These are phyloP conservation scores for Mirza zaza DNA, from an alignment of 2,113 vertebrate genomes.

Conservation along the genomic window DNA sequence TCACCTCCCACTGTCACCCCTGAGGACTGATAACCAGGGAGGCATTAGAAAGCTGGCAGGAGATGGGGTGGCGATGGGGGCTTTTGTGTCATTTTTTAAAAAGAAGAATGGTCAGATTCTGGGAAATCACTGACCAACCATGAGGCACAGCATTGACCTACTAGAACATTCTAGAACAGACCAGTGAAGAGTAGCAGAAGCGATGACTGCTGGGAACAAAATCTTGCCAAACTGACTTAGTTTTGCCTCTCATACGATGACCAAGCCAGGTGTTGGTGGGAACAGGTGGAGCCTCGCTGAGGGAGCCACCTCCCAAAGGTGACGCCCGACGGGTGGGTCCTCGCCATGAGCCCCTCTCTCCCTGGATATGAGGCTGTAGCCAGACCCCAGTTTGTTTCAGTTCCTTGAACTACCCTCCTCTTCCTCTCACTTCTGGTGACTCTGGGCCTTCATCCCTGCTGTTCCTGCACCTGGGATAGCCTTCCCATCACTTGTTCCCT, in stretches of 20 bases:
- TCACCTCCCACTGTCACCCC: not conserved
- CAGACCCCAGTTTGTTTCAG: accelerated
- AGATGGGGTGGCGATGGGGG: no score
- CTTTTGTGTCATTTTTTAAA: not conserved
- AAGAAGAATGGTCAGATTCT: not conserved
- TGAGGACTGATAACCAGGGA: not conserved
- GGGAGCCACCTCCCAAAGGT: accelerated
- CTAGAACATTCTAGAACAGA: not conserved
- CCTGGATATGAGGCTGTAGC: accelerated
- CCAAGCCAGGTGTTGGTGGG: not conserved
- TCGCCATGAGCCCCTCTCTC: accelerated
- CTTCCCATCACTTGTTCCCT: not conserved
- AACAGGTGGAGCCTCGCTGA: accelerated
- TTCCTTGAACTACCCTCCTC: not conserved
- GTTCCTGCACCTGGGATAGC: not conserved
- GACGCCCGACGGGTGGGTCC: accelerated
- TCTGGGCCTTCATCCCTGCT: not conserved
- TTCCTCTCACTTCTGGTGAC: not conserved
- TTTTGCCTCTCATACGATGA: not conserved
- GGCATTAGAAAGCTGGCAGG: not conserved
- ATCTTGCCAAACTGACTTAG: not conserved
- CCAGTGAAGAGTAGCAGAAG: not conserved
- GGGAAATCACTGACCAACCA: not conserved
- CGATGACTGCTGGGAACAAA: not conserved
- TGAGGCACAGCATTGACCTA: not conserved